Base-by-base conservation (phyloP, 1,140 invertebrate genomes). In the Danaus melanippus region DNA sequence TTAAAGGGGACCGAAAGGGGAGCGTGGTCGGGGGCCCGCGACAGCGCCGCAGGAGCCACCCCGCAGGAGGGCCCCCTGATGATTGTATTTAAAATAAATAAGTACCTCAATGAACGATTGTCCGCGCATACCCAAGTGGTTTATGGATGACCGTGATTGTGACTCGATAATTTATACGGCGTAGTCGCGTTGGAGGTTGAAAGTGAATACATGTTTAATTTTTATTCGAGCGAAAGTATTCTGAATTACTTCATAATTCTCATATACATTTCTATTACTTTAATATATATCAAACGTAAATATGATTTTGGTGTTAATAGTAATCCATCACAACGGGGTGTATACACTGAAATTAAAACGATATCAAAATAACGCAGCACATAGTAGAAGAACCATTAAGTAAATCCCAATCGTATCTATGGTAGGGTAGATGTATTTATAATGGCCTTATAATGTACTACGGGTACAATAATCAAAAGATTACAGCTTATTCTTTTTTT, bases 61-160 rank as follows among this genome's bases (percentile, higher is more conserved):
- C 78, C 43, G 70, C 79, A 64, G 82, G 79, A 69, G 74, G 82
- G 59, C 71, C 69, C 72, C 73, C 76, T 85, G 79, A 85, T 82
- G 82, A 85, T 83, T 85, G 75, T 85, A 80, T 85, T 85, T 84
- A 85, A 85, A 81, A 85, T 85, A 85, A 85, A 84, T 85, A 85
- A 85, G 80, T 84, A 75, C 82, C 74, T 77, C 82, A 80, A 82
- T 84, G 80, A 84, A 80, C 80, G 80, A 85, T 86, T 86, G 82
- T 85, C 77, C 74, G 77, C 69, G 70, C 71, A 75, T 76, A 71
- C 75, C 68, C 70, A 58, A 66, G 67, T 80, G 76, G 55, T 69
- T 80, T 80, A 80, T 76, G 71, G 66, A 67, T 66, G 70, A 66
- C 51, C 61, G 62, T 69, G 69, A 67, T 74, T 74, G 67, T 69